Evolutionary conservation across 2,888 invertebrate genomes (phyloP).

Genomic region (Hydrotaea diabolus): DNA sequence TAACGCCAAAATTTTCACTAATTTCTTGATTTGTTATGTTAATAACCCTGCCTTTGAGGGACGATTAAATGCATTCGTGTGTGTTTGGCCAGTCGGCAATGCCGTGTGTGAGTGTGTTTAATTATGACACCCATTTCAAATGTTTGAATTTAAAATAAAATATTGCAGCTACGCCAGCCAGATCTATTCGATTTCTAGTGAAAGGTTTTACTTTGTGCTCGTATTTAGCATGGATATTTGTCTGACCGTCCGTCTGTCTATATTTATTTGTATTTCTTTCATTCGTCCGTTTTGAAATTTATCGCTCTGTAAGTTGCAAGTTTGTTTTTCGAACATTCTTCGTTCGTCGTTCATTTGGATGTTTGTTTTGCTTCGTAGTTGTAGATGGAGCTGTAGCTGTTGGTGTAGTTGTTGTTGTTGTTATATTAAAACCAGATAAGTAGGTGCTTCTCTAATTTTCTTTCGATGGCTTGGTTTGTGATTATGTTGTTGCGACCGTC

Average conservation of each 20-base stretch:
- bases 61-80: background rate
- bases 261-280: slow-evolving; percentile 5
- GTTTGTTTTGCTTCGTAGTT: background rate
- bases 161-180: too few relatives aligned
- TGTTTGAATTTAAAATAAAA: background rate
- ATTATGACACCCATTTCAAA: background rate
- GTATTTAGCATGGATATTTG: slow-evolving; percentile 17
- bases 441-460: slow-evolving; percentile 66
- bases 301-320: slow-evolving; percentile 56
- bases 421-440: slow-evolving; percentile 66
- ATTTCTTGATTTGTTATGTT: slow-evolving; percentile 1
- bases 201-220: slow-evolving; percentile 53
- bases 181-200: slow-evolving; percentile 56
- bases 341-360: slow-evolving; percentile 46
- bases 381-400: background rate
- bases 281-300: slow-evolving; percentile 45
- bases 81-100: too few relatives aligned
- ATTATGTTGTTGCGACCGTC: slow-evolving; percentile 15
- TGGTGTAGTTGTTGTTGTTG: slow-evolving; percentile 46
- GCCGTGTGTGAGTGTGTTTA: too few relatives aligned
- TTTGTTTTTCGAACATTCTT: slow-evolving; percentile 69
- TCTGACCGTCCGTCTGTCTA: background rate
- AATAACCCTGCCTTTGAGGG: background rate
- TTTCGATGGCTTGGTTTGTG: slow-evolving; percentile 47
- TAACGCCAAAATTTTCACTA: background rate